Conservation (phyloP, 2,888 invertebrate genomes). For the Eristalis intricaria region DNA sequence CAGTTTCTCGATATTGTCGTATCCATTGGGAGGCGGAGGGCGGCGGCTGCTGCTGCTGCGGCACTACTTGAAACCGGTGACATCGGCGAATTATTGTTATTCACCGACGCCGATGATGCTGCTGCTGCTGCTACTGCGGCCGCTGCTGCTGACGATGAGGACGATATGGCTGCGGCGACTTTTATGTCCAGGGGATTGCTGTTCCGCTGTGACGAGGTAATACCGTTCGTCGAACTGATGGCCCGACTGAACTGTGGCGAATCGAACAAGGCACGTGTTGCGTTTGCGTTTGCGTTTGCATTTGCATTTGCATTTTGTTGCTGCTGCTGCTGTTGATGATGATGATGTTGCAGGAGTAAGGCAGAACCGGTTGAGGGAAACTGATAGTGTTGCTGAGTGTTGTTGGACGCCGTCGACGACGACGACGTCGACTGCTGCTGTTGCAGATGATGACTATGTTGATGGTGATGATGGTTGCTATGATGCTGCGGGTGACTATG, state of each 20-base stretch:
- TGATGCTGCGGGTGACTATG: constrained; percentile 40
- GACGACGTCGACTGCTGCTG: constrained; percentile 35
- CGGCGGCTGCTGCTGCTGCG: constrained; percentile 73
- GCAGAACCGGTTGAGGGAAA: constrained; percentile 55
- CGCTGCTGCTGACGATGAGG: constrained; percentile 44
- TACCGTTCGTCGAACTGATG: constrained; percentile 69
- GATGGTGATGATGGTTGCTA: constrained; percentile 12
- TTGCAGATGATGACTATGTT: constrained; percentile 47
- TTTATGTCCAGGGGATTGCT: constrained; percentile 55
- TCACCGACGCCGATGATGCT: constrained; percentile 28
- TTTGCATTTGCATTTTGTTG: constrained; percentile 28
- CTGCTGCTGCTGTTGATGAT: constrained; percentile 60
- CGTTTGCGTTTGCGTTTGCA: constrained; percentile 34
- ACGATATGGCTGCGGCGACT: constrained; percentile 62
- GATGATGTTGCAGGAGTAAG: constrained; percentile 63
- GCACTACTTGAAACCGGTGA: constrained; percentile 74
- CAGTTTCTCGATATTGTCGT: constrained; percentile 74
- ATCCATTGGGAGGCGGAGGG: constrained; percentile 74
- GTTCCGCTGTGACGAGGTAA: constrained; percentile 66
- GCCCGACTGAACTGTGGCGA: constrained; percentile 72
- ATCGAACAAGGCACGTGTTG: constrained; percentile 73
- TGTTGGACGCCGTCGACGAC: too few species aligned
- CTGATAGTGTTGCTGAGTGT: constrained; percentile 42
- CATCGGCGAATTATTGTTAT: constrained; percentile 56
- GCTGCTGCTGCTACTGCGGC: not conserved